These are phyloP conservation scores for Calyptomena viridis DNA, from an alignment of 2,113 vertebrate genomes.

Conservation along the genomic window DNA sequence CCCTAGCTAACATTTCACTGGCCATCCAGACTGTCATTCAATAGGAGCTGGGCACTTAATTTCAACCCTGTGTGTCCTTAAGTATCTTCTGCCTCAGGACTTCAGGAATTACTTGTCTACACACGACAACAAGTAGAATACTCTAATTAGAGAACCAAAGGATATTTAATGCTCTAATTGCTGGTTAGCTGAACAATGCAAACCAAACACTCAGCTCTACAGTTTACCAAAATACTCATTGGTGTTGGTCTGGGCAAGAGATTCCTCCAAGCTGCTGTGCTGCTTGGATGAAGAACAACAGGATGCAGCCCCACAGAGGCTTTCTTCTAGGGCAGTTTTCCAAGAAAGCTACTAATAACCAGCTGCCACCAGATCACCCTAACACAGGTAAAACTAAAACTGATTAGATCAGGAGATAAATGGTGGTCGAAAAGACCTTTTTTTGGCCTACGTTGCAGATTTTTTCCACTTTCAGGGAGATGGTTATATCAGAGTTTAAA, in stretches of 20 bases:
- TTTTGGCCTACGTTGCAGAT: neutral
- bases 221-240: neutral
- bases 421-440: neutral
- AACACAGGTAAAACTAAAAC: neutral
- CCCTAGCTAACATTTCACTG: neutral
- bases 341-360: neutral
- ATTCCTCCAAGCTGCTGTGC: neutral
- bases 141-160: neutral
- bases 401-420: neutral
- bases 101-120: neutral
- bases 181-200: neutral
- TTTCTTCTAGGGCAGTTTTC: neutral
- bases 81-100: neutral
- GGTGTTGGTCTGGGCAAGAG: neutral
- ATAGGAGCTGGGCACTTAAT: neutral
- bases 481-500: neutral
- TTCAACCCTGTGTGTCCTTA: neutral
- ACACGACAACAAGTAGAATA: neutral
- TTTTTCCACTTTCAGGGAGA: neutral
- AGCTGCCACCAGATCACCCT: neutral
- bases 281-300: neutral
- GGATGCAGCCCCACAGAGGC: neutral
- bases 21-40: neutral
- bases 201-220: neutral
- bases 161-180: neutral